Base-by-base conservation (phyloP, 2,888 invertebrate species). In the Choreutis nemorana region DNA sequence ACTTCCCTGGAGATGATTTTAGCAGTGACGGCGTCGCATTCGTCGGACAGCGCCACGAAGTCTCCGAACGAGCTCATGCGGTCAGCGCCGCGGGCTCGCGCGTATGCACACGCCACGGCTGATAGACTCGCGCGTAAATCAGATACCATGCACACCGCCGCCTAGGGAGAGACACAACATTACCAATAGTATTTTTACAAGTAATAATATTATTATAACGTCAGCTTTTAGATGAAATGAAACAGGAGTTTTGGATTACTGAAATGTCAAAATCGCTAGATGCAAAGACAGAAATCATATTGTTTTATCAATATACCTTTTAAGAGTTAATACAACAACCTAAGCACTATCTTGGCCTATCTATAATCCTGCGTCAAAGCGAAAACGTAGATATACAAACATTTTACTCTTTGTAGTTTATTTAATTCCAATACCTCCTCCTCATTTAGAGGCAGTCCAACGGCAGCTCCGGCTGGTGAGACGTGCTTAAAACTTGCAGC, bases 61-160 rank as follows among this genome's bases (percentile, higher is more conserved):
- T 99, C 99, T 0, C 99, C 98, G 68, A 98, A 99, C 1, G 97
- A 97, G 5, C 97, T 97, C 98, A 99, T 98, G 30, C 98, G 85
- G 71, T 99, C 98, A 9, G 97, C 97, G 28, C 98, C 97, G 56
- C 98, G 85, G 0, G 98, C 98, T 33, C 97, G 83, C 0, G 97
- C 97, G 70, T 98, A 98, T 1, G 98, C 97, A 9, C 84, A 83
- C 0, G 96, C 95, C 7, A 97, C 55, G 0, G 95, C 94, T 0
- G 90, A 86, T 41, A 97, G 67, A 18, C 82, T 63, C 3, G 86
- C 82, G 0, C 81, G 63, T 24, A 97, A 54, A 64, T 97, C 97
- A 27, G 90, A 87, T 3, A 97, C 97, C 91, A 96, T 95, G 55
- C 96, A 97, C 1, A 97, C 83, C 51, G 89, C 86, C 0, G 94